Percentiles rank a stretch among this genome's conserved stretches.
Evolutionary conservation across 2,888 invertebrate genomes (phyloP).

Genomic region (Augochlorella aurata): DNA sequence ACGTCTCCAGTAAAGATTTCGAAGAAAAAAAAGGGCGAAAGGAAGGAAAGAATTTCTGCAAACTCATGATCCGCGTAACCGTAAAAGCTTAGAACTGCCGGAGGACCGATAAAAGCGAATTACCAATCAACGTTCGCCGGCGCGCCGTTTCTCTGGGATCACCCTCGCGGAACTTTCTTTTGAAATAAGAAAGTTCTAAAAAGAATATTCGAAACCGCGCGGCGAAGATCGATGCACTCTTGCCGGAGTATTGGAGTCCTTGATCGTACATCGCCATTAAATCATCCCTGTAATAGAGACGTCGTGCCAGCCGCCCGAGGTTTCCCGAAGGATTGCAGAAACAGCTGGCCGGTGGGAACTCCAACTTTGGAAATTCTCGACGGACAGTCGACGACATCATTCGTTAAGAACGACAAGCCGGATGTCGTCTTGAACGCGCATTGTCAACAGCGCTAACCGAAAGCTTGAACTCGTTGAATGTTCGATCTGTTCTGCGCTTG

Average conservation of each 20-base stretch:
- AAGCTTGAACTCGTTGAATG: background rate
- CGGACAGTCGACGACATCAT: background rate
- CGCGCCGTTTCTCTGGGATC: background rate
- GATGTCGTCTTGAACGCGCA: background rate
- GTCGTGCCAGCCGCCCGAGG: background rate
- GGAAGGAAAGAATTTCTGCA: conserved; percentile 12
- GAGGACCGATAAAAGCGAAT: conserved; percentile 44
- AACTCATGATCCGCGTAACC: conserved; percentile 24
- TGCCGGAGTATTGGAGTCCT: background rate
- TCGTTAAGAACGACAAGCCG: background rate
- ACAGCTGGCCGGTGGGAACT: background rate
- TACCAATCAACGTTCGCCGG: conserved; percentile 45
- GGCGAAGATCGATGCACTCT: background rate
- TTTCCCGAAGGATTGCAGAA: background rate
- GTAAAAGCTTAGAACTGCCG: conserved; percentile 31
- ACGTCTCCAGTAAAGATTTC: conserved; percentile 11
- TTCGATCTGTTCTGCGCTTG: background rate
- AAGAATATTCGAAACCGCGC: conserved; percentile 6
- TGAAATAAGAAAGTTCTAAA: conserved; percentile 6
- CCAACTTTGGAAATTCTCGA: background rate
- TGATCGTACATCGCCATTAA: conserved; percentile 6
- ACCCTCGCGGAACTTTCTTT: conserved; percentile 16
- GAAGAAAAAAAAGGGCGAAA: background rate
- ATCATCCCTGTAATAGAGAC: conserved; percentile 6
- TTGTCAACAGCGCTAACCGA: background rate